phyloP scores from a whole-genome alignment of 64 coral and sea anemone species.

The Cladopsammia gracilis region DNA sequence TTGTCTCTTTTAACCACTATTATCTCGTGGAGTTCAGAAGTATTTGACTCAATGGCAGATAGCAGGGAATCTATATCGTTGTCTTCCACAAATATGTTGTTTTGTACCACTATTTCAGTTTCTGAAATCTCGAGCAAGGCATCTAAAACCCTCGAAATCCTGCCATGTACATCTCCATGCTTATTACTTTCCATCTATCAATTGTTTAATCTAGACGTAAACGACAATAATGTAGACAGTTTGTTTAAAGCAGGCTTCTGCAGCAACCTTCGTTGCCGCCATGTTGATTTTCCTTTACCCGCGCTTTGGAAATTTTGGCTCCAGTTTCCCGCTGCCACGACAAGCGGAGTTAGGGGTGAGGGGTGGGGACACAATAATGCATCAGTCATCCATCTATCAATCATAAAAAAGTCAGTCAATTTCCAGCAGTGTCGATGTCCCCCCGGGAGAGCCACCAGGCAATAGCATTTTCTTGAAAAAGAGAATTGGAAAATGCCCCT shows the following conservation, averaged over 20 bases:
- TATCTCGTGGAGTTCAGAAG: conserved; percentile 22
- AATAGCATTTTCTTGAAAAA: too few species aligned
- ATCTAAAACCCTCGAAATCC: conserved; percentile 25
- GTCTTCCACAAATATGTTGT: not conserved
- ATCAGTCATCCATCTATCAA: too few species aligned
- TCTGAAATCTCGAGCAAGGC: conserved; percentile 27
- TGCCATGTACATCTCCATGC: conserved; percentile 23
- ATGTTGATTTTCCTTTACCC: not conserved
- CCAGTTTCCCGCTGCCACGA: too few species aligned
- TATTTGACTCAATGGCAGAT: conserved; percentile 13
- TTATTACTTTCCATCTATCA: conserved; percentile 13
- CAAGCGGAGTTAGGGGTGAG: too few species aligned
- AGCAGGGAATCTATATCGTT: not conserved
- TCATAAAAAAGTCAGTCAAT: too few species aligned
- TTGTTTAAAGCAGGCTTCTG: too few species aligned
- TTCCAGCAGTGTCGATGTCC: too few species aligned
- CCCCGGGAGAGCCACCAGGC: too few species aligned
- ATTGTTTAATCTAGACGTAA: not conserved
- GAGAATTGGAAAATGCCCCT: too few species aligned
- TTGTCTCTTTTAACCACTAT: conserved; percentile 13
- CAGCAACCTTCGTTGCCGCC: not conserved
- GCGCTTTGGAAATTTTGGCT: not conserved
- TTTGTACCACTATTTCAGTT: not conserved
- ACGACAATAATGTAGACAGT: not conserved
- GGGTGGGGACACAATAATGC: too few species aligned